A percentile compares a stretch with the other conserved stretches of the same genome.
These are phyloP conservation scores for Sander lucioperca DNA, from an alignment of 2,113 vertebrate genomes.

Conservation along the genomic window DNA sequence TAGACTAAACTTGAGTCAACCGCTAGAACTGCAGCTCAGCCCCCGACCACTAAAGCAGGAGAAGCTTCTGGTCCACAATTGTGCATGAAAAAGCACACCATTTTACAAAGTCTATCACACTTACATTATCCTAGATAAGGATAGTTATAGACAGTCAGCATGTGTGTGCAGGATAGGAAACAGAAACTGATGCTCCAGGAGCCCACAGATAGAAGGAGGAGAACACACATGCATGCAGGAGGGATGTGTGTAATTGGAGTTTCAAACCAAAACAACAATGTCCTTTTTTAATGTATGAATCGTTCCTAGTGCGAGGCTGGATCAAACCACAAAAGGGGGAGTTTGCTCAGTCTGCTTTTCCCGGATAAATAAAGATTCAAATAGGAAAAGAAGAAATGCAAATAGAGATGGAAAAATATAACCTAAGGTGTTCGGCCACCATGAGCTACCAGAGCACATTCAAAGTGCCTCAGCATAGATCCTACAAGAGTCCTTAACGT, in stretches of 20 bases:
- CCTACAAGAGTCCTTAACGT: background rate
- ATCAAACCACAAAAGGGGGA: background rate
- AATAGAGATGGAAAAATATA: background rate
- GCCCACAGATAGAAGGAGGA: no score
- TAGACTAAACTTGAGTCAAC: background rate
- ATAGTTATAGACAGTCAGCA: background rate
- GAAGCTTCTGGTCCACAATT: no score
- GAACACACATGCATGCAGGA: background rate
- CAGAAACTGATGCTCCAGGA: no score
- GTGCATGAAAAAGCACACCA: background rate
- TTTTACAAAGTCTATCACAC: no score
- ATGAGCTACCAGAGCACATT: background rate
- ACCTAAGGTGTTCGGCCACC: no score
- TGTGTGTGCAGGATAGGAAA: background rate
- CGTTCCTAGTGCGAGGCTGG: background rate
- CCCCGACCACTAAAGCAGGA: no score
- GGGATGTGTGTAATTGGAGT: background rate
- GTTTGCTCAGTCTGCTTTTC: background rate
- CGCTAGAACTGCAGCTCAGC: background rate
- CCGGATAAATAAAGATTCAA: background rate
- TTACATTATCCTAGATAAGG: background rate
- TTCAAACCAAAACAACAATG: conserved; percentile 26
- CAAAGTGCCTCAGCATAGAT: background rate
- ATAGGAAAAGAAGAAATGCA: background rate
- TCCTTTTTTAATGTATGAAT: background rate